A percentile compares a stretch with the other conserved stretches of the same genome.
Evolutionary conservation across 2,113 vertebrate species (phyloP).

Genomic region (Pimephales promelas): DNA sequence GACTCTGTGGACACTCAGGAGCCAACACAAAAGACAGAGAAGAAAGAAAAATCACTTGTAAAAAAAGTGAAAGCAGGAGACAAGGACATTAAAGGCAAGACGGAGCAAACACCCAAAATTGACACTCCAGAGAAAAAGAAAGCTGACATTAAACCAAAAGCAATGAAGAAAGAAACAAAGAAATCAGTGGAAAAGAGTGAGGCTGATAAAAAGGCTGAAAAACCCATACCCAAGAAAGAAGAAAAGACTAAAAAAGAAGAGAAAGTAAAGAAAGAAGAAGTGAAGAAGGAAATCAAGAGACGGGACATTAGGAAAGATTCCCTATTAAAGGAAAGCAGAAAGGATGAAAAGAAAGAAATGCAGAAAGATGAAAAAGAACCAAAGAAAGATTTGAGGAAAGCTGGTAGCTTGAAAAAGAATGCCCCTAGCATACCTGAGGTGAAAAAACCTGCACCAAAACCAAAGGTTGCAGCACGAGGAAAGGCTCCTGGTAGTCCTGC

Average conservation of each 20-base stretch:
- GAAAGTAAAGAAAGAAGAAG: conserved; percentile 84
- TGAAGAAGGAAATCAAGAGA: conserved; percentile 82
- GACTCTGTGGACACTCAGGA: conserved; percentile 71
- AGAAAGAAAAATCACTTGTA: conserved; percentile 84
- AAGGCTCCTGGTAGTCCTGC: conserved; percentile 76
- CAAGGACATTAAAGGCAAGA: conserved; percentile 79
- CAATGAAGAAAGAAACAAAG: conserved; percentile 87
- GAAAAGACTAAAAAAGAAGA: conserved; percentile 84
- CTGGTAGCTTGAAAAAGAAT: conserved; percentile 82
- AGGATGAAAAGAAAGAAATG: conserved; percentile 86
- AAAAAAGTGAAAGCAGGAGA: conserved; percentile 83
- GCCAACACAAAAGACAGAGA: conserved; percentile 84
- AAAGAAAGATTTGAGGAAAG: conserved; percentile 78
- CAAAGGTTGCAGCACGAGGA: conserved; percentile 88
- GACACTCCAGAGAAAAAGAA: conserved; percentile 84
- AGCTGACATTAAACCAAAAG: conserved; percentile 83
- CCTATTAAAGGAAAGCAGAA: conserved; percentile 82
- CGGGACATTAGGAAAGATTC: conserved; percentile 80
- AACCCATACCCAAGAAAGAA: conserved; percentile 76
- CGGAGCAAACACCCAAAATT: conserved; percentile 76
- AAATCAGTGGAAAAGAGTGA: conserved; percentile 87
- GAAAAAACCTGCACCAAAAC: conserved; percentile 83
- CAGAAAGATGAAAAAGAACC: conserved; percentile 79
- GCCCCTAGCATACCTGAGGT: conserved; percentile 69
- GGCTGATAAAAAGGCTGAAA: conserved; percentile 83